phyloP scores from a whole-genome alignment of 2,888 invertebrate species.

The Sussaba pulchella region DNA sequence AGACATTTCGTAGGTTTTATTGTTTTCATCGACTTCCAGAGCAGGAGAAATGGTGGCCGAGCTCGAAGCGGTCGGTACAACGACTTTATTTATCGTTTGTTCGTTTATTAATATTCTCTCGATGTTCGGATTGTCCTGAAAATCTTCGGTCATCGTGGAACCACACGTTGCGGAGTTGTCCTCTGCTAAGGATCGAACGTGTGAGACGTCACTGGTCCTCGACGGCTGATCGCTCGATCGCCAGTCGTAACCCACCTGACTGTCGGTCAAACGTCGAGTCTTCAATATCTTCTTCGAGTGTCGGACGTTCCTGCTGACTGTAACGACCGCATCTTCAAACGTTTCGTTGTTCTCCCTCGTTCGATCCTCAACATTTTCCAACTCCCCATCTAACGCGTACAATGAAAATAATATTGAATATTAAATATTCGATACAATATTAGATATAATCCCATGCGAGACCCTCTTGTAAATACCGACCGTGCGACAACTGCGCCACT shows the following conservation, averaged over 20 bases:
- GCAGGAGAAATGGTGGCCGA: slow-evolving; percentile 55
- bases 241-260: slow-evolving; percentile 73
- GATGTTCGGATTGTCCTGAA: slow-evolving; percentile 67
- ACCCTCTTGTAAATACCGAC: slow-evolving; percentile 18
- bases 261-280: slow-evolving; percentile 76
- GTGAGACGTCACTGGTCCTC: slow-evolving; percentile 30
- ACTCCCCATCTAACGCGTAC: background rate
- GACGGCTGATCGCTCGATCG: slow-evolving; percentile 31
- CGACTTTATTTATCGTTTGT: slow-evolving; percentile 78
- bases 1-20: slow-evolving; percentile 54
- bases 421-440: background rate
- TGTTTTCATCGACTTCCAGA: slow-evolving; percentile 53
- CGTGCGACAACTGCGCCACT: slow-evolving; percentile 41
- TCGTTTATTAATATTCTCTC: slow-evolving; percentile 78
- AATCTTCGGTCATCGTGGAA: slow-evolving; percentile 40
- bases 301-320: slow-evolving; percentile 66
- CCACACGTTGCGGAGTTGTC: slow-evolving; percentile 26
- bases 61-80: slow-evolving; percentile 76
- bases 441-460: background rate
- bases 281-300: slow-evolving; percentile 73
- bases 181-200: slow-evolving; percentile 3
- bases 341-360: slow-evolving; percentile 64
- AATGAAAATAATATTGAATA: background rate
- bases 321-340: slow-evolving; percentile 70
- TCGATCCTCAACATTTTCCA: slow-evolving; percentile 20